Percentiles rank a stretch among this genome's conserved stretches.
Evolutionary conservation across 2,113 vertebrate genomes (phyloP).

Genomic region (Microcebus griseorufus): DNA sequence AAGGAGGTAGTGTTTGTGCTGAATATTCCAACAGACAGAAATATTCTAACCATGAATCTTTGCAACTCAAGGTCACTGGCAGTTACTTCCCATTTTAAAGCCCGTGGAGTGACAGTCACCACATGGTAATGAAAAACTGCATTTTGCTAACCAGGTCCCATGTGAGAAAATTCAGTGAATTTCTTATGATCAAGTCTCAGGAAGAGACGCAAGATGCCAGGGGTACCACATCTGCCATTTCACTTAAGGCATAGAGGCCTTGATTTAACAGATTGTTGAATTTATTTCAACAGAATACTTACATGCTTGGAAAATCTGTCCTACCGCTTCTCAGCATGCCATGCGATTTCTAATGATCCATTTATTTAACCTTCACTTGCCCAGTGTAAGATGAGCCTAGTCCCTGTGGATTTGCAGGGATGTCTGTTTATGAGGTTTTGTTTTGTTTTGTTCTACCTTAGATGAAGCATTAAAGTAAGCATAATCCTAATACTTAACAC

Average conservation of each 20-base stretch:
- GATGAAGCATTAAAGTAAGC: conserved; percentile 9
- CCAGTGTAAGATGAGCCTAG: conserved; percentile 13
- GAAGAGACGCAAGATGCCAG: conserved; percentile 42
- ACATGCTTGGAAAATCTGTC: conserved; percentile 50
- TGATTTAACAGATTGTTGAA: conserved; percentile 62
- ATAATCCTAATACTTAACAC: conserved; percentile 44
- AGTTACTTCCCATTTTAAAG: conserved; percentile 47
- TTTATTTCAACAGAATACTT: conserved; percentile 58
- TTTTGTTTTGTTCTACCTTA: conserved; percentile 52
- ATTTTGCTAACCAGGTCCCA: not conserved
- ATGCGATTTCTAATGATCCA: not conserved
- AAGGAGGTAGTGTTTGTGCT: not conserved
- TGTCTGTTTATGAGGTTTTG: conserved; percentile 37
- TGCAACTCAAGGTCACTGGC: conserved; percentile 32
- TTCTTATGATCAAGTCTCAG: conserved; percentile 49
- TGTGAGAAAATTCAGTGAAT: not conserved
- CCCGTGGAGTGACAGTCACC: not conserved
- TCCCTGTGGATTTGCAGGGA: conserved; percentile 56
- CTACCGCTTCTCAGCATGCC: conserved; percentile 57
- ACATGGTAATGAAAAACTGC: not conserved
- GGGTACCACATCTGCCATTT: not conserved
- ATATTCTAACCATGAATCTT: conserved; percentile 38
- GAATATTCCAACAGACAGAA: conserved; percentile 40
- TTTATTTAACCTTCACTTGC: conserved; percentile 4
- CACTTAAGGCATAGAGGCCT: conserved; percentile 40